Evolutionary conservation across 92 coral and sea anemone species (phyloP), one percentile per base, ranked within the genome.

Genomic region (Phenganax subtilis): DNA sequence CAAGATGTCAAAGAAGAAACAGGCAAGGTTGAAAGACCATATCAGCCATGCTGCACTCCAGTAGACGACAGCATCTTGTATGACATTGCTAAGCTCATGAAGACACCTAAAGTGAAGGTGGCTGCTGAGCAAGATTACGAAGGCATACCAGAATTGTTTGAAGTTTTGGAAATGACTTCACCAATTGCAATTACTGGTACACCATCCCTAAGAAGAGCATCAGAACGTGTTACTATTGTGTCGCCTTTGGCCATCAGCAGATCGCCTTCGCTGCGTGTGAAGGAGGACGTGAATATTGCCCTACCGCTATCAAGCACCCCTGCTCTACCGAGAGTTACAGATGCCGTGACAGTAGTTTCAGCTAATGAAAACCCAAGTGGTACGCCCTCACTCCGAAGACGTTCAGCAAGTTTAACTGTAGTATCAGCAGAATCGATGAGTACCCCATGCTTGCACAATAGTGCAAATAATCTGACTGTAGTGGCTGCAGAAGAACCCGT

Each of bases 181-280:
- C 73, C 83, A 5, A 66, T 82, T 10, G 51, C 76, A 51, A 72
- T 61, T 14, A 66, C 88, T 11, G 20, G 66, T n/a, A 90, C 93
- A n/a, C 93, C 93, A 11, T 90, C 93, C 16, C 86, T 90, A 47
- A 84, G 92, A 68, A 77, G 58, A 57, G 51, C 61, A 8, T 58
- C 47, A 5, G 80, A 75, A 10, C 16, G 31, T 10, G 59, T 75
- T 37, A 75, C 31, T 37, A 29, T 75, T 20, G 80, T 75, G 8
- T 11, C 80, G 6, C 65, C 80, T 11, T 27, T 86, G 92, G 52
- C 73, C 71, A 31, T 82, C 72, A 17, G 69, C 54, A 59, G 54
- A 20, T 10, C 89, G 60, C 57, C 84, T 10, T 82, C 82, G 14
- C 57, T 73, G 17, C 61, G 51, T 64, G 28, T 76, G 55, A 81